Conservation (phyloP, 1,140 invertebrate genomes). For the Dryas iulia region DNA sequence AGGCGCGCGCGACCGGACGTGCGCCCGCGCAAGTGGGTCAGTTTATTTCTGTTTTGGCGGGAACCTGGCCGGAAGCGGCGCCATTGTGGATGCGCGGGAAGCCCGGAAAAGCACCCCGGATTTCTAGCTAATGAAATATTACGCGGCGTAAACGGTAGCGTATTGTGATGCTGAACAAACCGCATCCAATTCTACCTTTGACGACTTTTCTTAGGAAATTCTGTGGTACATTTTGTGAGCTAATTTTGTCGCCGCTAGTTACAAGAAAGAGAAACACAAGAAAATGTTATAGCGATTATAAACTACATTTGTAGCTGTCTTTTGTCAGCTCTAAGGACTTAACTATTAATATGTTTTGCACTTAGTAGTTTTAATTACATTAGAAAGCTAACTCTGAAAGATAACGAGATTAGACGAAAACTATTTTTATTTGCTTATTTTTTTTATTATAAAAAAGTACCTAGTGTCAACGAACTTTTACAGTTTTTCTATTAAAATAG, state of each 20-base stretch:
- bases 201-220: constrained; percentile 53
- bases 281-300: constrained; percentile 38
- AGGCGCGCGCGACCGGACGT: constrained; percentile 66
- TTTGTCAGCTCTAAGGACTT: too few species aligned
- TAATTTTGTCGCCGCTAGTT: constrained; percentile 43
- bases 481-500: too few species aligned
- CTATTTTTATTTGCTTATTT: too few species aligned
- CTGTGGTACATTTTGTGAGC: constrained; percentile 39
- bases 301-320: neutral
- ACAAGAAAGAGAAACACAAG: constrained; percentile 48
- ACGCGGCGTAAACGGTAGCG: constrained; percentile 58
- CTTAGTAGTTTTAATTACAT: too few species aligned
- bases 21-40: constrained; percentile 72
- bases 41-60: constrained; percentile 79
- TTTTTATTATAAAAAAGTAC: too few species aligned
- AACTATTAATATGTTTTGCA: too few species aligned
- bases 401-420: too few species aligned
- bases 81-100: constrained; percentile 76
- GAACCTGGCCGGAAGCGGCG: constrained; percentile 74
- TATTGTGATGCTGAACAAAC: constrained; percentile 44
- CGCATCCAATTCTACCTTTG: constrained; percentile 33
- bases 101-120: constrained; percentile 72
- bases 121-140: constrained; percentile 75
- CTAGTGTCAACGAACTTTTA: too few species aligned
- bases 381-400: too few species aligned